Evolutionary conservation across 2,888 invertebrate genomes (phyloP).

Genomic region (Exephanes ischioxanthus): DNA sequence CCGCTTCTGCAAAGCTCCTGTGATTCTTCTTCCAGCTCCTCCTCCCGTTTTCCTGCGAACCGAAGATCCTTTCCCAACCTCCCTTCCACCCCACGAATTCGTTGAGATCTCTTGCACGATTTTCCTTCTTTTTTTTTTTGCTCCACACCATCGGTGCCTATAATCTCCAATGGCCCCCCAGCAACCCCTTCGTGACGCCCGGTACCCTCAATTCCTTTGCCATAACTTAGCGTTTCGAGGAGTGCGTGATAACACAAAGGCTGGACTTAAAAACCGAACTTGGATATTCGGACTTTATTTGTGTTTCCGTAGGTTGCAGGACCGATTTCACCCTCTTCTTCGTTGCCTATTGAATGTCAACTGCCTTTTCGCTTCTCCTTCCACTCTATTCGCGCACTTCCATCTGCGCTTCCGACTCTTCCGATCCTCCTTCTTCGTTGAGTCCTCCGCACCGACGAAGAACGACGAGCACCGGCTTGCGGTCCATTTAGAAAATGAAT

Average conservation of each 20-base stretch:
- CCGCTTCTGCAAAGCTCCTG: constrained; percentile 60
- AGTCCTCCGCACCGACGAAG: neutral
- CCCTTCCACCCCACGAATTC: constrained; percentile 17
- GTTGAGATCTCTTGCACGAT: constrained; percentile 18
- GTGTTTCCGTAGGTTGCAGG: constrained; percentile 10
- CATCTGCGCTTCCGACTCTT: neutral
- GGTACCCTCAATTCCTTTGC: constrained; percentile 18
- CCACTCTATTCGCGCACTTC: neutral
- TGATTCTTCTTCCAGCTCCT: neutral
- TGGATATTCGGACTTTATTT: constrained; percentile 18
- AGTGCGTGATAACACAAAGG: constrained; percentile 44
- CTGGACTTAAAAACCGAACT: constrained; percentile 5
- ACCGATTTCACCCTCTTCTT: constrained; percentile 23
- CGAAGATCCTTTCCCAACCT: constrained; percentile 31
- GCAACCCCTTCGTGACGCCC: constrained; percentile 22
- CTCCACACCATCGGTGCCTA: constrained; percentile 22
- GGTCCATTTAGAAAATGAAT: neutral
- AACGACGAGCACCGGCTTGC: neutral
- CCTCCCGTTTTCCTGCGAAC: constrained; percentile 15
- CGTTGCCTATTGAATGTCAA: constrained; percentile 35
- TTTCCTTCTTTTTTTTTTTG: constrained; percentile 12
- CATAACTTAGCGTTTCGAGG: constrained; percentile 51
- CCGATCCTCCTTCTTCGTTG: neutral
- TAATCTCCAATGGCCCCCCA: constrained; percentile 27
- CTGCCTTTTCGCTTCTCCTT: neutral